Evolutionary conservation across 2,113 vertebrate genomes (phyloP), one percentile per base, ranked within the genome.

Genomic region (Triplophysa rosa): DNA sequence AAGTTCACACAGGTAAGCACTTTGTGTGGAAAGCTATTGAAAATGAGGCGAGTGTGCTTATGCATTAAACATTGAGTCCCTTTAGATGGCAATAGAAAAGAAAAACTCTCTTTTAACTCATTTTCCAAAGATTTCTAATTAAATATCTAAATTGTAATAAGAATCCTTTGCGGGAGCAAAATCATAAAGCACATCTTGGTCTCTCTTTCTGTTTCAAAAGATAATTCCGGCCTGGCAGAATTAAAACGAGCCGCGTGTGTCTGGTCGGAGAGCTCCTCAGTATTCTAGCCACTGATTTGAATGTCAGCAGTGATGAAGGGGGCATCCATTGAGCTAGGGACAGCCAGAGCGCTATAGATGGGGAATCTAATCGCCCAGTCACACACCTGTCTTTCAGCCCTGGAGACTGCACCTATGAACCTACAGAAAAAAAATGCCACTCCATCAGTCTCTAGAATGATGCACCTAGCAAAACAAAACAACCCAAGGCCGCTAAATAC

Each of bases 41-140:
- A 80, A 80, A 74, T 23, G 65, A 68, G 67, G 11, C 24, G 12
- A 54, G 24, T 23, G 75, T 52, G 49, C 59, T 80, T 54, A 80
- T 82, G 81, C 77, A 87, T 85, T 83, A 83, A 83, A 83, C 79
- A 83, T 85, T 14, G 65, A 29, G 67, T 77, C 76, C 68, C 56
- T 47, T 40, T 24, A 68, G 54, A 63, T n/a, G 1, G 33, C 17
- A 56, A 45, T 45, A 45, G 59, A 77, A 72, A 56, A 73, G 72
- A 76, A 56, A 71, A 79, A 73, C 21, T 13, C 62, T 65, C 45
- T 7, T 37, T 23, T 65, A 54, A 54, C 37, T 17, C 11, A 33
- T 77, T 72, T 79, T 40, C 23, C 54, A 8, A 64, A 49, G 56
- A 83, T 77, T 79, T 80, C 73, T 66, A 83, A 83, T 83, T 67